Evolutionary conservation across 2,113 vertebrate species (phyloP), one percentile per base, ranked within the genome.

Genomic region (Gnathonemus longibarbis): DNA sequence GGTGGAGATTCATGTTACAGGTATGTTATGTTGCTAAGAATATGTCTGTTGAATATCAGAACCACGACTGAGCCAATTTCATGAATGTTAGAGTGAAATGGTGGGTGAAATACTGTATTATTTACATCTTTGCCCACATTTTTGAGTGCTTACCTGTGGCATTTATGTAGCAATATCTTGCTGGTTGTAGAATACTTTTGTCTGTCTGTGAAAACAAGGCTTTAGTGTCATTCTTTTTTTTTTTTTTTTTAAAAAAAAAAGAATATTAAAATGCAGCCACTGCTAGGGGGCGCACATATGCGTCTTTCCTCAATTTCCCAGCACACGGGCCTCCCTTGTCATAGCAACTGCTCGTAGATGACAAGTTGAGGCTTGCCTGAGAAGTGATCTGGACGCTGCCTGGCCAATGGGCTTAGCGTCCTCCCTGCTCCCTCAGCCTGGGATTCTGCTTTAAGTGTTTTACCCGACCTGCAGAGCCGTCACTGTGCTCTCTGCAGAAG

Each of bases 351-450:
- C 84, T 89, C 15, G 74, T 85, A 42, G 86, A 89, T 91, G 92
- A 90, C 94, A 91, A 85, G 95, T 94, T 84, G 70, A 92, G 93
- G 90, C 95, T 93, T 94, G 92, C 92, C 91, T 90, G 88, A 62
- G n/a, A 53, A 89, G 80, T 50, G 89, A 35, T 84, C 90, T 92
- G 88, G 62, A 89, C 56, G 88, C 74, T 85, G 77, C 88, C 74
- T 86, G 84, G 89, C 90, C 46, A 42, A 66, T 49, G n/a, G 53
- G 84, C 19, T 86, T 39, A 84, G 70, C 86, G 24, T 58, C 13
- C 77, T 46, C 49, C 50, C 35, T 31, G 9, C 24, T 45, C 21
- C 21, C 1, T 0, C 80, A 85, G 27, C 80, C 52, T 48, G 77
- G 5, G 24, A 52, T 62, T 45, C 7, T 87, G 15, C 53, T 66